These are phyloP conservation scores for Phortica variegata DNA, from an alignment of 1,140 invertebrate species.

Conservation along the genomic window DNA sequence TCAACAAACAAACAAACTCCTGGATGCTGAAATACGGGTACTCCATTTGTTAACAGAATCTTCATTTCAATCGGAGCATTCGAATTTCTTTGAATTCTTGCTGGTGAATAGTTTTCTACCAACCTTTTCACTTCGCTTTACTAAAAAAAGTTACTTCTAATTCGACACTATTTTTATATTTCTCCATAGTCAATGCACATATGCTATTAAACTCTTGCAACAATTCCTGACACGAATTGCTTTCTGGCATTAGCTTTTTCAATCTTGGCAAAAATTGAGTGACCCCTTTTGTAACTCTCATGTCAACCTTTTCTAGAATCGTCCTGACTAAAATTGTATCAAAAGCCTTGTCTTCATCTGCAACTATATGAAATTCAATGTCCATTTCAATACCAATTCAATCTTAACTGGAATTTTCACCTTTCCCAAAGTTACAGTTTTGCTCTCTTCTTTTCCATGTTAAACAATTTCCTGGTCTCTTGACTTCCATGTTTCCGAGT, in stretches of 20 bases:
- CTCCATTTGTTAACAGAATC: constrained; percentile 23
- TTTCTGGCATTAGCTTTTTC: neutral
- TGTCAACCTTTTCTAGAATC: constrained; percentile 1
- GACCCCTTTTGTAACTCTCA: constrained; percentile 4
- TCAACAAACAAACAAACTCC: constrained; percentile 24
- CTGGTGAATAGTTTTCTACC: neutral
- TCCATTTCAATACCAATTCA: constrained; percentile 6
- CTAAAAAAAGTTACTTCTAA: neutral
- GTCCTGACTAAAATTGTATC: constrained; percentile 9
- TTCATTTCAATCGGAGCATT: constrained; percentile 20
- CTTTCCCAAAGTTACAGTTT: constrained; percentile 10
- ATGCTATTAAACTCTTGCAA: neutral
- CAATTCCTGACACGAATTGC: neutral
- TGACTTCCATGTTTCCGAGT: neutral
- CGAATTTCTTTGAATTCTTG: neutral
- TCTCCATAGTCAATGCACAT: neutral
- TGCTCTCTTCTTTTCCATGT: constrained; percentile 6
- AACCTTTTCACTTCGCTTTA: neutral
- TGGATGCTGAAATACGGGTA: constrained; percentile 33
- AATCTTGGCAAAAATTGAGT: neutral
- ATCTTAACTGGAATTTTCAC: neutral
- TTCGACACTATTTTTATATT: neutral
- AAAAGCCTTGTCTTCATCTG: constrained; percentile 11
- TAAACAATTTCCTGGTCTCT: constrained; percentile 1
- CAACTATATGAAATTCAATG: constrained; percentile 11